Evolutionary conservation across 2,113 vertebrate species (phyloP), one percentile per base, ranked within the genome.

Genomic region (Sapajus apella): DNA sequence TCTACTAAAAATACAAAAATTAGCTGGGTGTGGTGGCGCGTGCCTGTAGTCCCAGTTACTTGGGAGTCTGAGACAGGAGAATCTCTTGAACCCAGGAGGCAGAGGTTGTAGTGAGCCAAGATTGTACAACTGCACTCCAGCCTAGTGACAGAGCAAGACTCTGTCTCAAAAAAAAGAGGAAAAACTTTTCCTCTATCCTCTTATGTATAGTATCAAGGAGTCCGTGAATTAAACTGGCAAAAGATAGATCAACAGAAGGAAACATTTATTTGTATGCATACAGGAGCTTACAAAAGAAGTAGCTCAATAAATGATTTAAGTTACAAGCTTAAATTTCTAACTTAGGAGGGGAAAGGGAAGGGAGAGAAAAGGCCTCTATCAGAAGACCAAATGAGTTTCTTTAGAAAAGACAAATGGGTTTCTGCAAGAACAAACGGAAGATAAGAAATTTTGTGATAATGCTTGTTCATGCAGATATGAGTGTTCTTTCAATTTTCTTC

Each of bases 141-240:
- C 27, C 61, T 64, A 27, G 61, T 30, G 61, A 64, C 27, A 64
- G 12, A 64, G 27, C 12, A 6, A 14, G 27, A 32, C 27, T 30
- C 25, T 2, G 2, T 64, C 61, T 30, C 27, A 64, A 64, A 64
- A 64, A 64, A 61, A 12, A 61, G 56, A 87, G n/a, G 18, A 84
- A 61, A 68, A 56, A 47, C 40, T 27, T 75, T 68, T 93, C 12
- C 23, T 94, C 82, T 61, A 13, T 45, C 14, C 45, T 75, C 61
- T 86, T 61, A 45, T 0, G 9, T 75, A 73, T 25, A 25, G 20
- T 45, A 14, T n/a, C 52, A 30, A 5, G 30, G 37, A 45, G 37
- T 35, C 25, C 73, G 32, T n/a, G 45, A 92, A 92, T 81, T 81
- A 94, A 94, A 81, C 30, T 37, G 75, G 89, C 18, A 75, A 80